Percentiles rank a stretch among this genome's conserved stretches.
phyloP scores from a whole-genome alignment of 2,888 invertebrate genomes.

The Gari tellinella region DNA sequence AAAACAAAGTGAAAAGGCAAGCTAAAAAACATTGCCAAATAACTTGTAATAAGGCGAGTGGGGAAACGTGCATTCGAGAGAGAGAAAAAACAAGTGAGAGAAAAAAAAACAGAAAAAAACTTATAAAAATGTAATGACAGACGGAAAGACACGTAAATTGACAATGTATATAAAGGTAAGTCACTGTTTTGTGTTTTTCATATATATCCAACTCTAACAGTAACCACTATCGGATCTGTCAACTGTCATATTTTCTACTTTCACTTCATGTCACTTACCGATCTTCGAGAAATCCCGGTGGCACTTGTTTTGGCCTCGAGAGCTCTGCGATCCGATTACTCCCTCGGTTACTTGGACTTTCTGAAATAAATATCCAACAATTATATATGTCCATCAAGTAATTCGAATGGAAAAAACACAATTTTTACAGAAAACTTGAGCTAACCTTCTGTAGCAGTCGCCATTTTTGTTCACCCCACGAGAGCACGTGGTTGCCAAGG shows the following conservation, averaged over 20 bases:
- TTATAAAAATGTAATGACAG: no score
- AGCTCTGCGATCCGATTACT: constrained; percentile 60
- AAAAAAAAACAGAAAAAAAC: no score
- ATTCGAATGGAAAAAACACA: background rate
- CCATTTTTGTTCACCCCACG: constrained; percentile 60
- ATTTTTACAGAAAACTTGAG: constrained; percentile 2
- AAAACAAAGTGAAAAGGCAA: no score
- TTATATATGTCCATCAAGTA: background rate
- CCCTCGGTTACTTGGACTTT: constrained; percentile 41
- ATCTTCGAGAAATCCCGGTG: constrained; percentile 68
- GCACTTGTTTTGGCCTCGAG: constrained; percentile 68
- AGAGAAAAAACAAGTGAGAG: no score
- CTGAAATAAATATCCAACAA: background rate
- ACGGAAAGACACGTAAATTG: no score
- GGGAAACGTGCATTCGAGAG: no score
- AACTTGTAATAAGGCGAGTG: no score
- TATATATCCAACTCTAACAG: no score
- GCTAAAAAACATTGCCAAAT: no score
- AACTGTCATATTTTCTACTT: constrained; percentile 29
- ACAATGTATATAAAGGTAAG: no score
- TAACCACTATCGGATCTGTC: no score
- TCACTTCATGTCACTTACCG: constrained; percentile 63
- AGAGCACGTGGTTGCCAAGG: constrained; percentile 62
- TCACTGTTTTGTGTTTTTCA: no score
- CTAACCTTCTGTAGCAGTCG: constrained; percentile 56